Conservation (phyloP, 2,113 vertebrate species). For the Elephas maximus region DNA sequence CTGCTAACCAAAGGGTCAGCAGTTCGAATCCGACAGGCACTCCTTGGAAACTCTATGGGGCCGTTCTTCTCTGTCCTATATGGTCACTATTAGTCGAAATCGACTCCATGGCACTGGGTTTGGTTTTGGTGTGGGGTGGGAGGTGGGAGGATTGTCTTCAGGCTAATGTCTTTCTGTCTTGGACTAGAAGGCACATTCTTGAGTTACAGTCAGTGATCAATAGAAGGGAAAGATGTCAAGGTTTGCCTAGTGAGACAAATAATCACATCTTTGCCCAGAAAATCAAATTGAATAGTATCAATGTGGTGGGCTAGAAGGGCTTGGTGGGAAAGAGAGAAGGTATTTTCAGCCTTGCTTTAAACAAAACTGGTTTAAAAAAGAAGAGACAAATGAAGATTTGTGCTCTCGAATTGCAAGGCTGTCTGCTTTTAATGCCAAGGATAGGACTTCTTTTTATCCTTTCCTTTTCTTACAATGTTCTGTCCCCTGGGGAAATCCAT, state of each 20-base stretch:
- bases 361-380: not conserved
- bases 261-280: not conserved
- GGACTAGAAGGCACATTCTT: not conserved
- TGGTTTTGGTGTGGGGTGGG: too few relatives aligned
- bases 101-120: too few relatives aligned
- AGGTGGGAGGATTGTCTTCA: not conserved
- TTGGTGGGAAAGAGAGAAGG: not conserved
- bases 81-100: too few relatives aligned
- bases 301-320: not conserved
- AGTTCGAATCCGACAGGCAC: too few relatives aligned
- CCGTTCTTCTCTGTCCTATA: too few relatives aligned
- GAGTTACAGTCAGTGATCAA: not conserved
- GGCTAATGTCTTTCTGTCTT: not conserved
- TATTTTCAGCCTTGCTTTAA: not conserved
- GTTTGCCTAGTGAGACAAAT: not conserved
- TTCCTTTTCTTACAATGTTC: conserved; percentile 9
- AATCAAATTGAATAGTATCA: not conserved
- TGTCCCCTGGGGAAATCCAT: not conserved
- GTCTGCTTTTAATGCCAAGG: not conserved
- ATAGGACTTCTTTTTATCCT: not conserved
- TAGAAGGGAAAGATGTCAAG: not conserved
- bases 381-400: not conserved
- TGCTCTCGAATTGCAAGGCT: not conserved
- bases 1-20: too few relatives aligned
- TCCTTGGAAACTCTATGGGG: too few relatives aligned